phyloP scores from a whole-genome alignment of 2,113 vertebrate genomes.

The Ammodytes dubius region DNA sequence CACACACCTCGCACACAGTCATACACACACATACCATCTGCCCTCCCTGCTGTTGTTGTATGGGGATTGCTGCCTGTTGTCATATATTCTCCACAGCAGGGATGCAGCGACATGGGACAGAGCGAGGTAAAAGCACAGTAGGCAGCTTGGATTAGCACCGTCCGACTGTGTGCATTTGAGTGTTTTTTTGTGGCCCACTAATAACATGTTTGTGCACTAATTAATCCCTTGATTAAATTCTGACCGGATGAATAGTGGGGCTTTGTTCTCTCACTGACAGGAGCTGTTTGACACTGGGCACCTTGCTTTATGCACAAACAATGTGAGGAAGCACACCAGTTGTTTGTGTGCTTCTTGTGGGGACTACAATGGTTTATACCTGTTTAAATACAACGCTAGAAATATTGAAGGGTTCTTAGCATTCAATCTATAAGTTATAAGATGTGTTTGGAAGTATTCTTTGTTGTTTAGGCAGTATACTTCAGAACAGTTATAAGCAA shows the following conservation, averaged over 20 bases:
- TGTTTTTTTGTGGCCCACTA: slow-evolving; percentile 48
- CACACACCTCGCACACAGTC: slow-evolving; percentile 38
- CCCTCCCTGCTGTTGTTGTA: slow-evolving; percentile 50
- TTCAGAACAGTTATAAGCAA: not conserved
- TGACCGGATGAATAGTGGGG: slow-evolving; percentile 60
- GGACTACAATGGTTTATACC: not conserved
- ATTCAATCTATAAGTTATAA: not conserved
- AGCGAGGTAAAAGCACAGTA: slow-evolving; percentile 37
- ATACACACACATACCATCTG: slow-evolving; percentile 54
- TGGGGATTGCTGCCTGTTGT: slow-evolving; percentile 60
- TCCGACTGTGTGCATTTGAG: slow-evolving; percentile 47
- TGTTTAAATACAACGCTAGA: not conserved
- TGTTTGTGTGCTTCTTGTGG: not conserved
- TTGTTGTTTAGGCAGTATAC: not conserved
- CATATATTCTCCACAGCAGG: slow-evolving; percentile 65
- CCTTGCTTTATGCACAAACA: slow-evolving; percentile 36
- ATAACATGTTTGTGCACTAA: slow-evolving; percentile 69
- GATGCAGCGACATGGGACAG: slow-evolving; percentile 47
- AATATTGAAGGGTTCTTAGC: not conserved
- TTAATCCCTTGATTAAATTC: slow-evolving; percentile 82
- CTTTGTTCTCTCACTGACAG: slow-evolving; percentile 70
- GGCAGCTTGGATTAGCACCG: slow-evolving; percentile 59
- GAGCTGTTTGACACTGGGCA: slow-evolving; percentile 41
- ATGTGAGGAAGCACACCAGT: not conserved
- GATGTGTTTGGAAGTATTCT: not conserved